Evolutionary conservation across 2,797 vertebrate genomes (phyloP), one percentile per base, ranked within the genome.

Genomic region (Decapterus maruadsi): DNA sequence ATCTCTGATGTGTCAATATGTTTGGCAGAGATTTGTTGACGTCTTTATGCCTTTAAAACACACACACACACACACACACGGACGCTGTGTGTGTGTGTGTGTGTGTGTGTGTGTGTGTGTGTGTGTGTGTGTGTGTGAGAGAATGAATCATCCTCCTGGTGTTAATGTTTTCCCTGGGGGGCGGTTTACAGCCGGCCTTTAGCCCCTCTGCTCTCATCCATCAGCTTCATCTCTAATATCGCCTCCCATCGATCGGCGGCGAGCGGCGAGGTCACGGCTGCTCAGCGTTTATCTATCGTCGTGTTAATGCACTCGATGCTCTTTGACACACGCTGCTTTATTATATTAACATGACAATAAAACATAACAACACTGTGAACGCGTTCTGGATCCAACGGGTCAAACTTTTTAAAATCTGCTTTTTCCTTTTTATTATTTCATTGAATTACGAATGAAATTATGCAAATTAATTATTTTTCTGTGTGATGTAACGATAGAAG

Each of bases 1-100:
- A 90, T 96, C 91, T 72, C 4, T 74, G 42, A 83, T 91, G 82
- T 94, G 92, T 82, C 93, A 89, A 93, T 96, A 90, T 73, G 64
- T 88, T 91, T 94, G 72, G 45, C 75, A 76, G 85, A 45, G 67
- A 73, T 66, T 71, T 81, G 72, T 82, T 85, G 87, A 93, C 88
- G 91, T 85, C 73, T 80, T 89, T 91, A 83, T 86, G 81, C 78
- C 82, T 87, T 84, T 56, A 77, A 87, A 78, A 59, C 56, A 31
- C 74, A 65, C 45, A 26, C 68, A 29, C 56, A 46, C 51, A 26
- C 43, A 16, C 43, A 16, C 11, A 12, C 40, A 34, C 62, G n/a
- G n/a, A n/a, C n/a, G n/a, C n/a, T n/a, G n/a, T n/a, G n/a, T n/a
- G n/a, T n/a, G n/a, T n/a, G n/a, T 14, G 8, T 60, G 45, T 56